These are phyloP conservation scores for Condylura cristata DNA, from an alignment of 2,113 vertebrate genomes.

Conservation along the genomic window DNA sequence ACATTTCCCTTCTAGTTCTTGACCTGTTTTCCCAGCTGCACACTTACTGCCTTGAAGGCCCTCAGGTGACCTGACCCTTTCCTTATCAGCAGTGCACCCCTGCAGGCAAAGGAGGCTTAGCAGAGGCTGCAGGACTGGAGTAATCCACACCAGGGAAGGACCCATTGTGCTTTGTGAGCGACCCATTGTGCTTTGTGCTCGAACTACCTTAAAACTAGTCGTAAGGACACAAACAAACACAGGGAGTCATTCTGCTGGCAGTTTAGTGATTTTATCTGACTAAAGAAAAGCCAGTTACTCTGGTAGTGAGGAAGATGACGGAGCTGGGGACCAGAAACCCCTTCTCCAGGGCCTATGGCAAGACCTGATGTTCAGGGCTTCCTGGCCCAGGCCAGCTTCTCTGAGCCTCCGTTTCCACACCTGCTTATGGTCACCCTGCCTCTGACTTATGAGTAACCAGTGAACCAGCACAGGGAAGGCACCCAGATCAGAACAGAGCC, in stretches of 20 bases:
- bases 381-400: background rate
- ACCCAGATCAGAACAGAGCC: background rate
- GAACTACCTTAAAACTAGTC: too few species aligned
- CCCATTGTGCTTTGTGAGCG: background rate
- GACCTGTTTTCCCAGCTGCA: background rate
- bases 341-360: background rate
- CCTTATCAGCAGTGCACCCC: background rate
- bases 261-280: background rate
- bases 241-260: background rate
- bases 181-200: background rate
- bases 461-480: background rate
- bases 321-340: background rate
- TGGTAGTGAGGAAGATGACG: background rate
- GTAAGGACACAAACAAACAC: background rate
- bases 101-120: background rate
- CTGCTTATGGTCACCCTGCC: background rate
- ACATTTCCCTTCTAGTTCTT: background rate
- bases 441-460: background rate
- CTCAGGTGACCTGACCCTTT: background rate
- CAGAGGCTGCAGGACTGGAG: background rate
- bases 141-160: background rate
- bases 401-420: background rate
- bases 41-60: background rate
- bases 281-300: background rate
- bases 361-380: background rate